A percentile compares a stretch with the other conserved stretches of the same genome.
Conservation (phyloP, 2,888 invertebrate species). For the Drosophila nigricruria region DNA sequence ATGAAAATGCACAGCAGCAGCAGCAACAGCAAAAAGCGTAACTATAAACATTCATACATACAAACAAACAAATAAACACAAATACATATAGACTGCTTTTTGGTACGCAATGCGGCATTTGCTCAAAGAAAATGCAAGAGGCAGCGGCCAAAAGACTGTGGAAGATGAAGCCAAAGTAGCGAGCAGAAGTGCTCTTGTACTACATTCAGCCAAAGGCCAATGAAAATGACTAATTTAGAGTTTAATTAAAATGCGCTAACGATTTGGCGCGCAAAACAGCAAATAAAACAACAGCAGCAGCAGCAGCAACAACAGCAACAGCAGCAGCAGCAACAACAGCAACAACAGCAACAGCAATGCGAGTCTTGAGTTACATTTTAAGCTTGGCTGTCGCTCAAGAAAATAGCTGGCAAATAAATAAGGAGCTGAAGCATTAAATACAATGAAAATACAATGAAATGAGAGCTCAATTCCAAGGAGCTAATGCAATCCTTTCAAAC, state of each 20-base stretch:
- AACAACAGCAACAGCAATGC: conserved; percentile 13
- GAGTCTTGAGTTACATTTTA: conserved; percentile 47
- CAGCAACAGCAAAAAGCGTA: conserved; percentile 70
- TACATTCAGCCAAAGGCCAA: conserved; percentile 72
- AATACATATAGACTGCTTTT: conserved; percentile 1
- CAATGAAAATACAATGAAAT: conserved; percentile 35
- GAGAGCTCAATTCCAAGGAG: conserved; percentile 25
- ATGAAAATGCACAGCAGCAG: conserved; percentile 68
- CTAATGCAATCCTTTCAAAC: conserved; percentile 36
- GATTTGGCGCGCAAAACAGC: conserved; percentile 61
- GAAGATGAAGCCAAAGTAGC: conserved; percentile 7
- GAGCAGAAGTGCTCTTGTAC: conserved; percentile 42
- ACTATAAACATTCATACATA: conserved; percentile 63
- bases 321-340: conserved; percentile 19
- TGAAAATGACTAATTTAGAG: conserved; percentile 79
- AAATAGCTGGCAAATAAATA: conserved; percentile 64
- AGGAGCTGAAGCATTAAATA: conserved; percentile 40
- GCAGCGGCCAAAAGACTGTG: conserved; percentile 18
- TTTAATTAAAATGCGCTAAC: conserved; percentile 80
- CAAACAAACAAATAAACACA: neutral
- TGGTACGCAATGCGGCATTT: conserved; percentile 61
- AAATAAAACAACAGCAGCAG: conserved; percentile 22
- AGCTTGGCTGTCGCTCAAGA: conserved; percentile 65
- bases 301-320: conserved; percentile 19
- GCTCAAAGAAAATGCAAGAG: conserved; percentile 52